A percentile compares a stretch with the other conserved stretches of the same genome.
These are phyloP conservation scores for Euwallacea similis DNA, from an alignment of 1,140 invertebrate genomes.

Conservation along the genomic window DNA sequence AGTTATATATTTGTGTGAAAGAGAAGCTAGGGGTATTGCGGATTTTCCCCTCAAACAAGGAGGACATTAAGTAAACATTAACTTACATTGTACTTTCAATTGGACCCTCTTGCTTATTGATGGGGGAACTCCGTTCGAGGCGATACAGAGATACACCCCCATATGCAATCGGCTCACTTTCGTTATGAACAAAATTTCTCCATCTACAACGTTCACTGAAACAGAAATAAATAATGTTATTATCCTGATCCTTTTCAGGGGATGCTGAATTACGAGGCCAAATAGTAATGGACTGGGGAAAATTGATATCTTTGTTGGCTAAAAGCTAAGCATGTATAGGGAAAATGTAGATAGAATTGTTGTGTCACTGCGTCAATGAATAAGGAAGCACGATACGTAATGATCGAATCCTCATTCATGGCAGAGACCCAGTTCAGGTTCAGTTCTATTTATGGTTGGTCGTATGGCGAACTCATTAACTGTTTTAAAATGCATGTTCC, in stretches of 20 bases:
- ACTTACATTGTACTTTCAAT: conserved; percentile 88
- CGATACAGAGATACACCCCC: conserved; percentile 87
- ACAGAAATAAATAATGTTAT: conserved; percentile 46
- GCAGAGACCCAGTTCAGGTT: too few species aligned
- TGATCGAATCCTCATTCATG: too few species aligned
- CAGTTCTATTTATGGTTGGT: too few species aligned
- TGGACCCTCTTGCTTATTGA: conserved; percentile 81
- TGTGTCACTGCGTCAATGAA: too few species aligned
- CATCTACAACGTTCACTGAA: conserved; percentile 82
- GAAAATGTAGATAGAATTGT: too few species aligned
- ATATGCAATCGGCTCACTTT: conserved; percentile 90
- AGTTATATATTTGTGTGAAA: too few species aligned
- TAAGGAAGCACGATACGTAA: too few species aligned
- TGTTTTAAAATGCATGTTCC: too few species aligned
- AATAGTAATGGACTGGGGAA: conserved; percentile 12
- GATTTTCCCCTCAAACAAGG: not conserved
- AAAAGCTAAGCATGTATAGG: not conserved
- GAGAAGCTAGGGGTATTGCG: too few species aligned
- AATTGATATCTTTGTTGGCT: conserved; percentile 11
- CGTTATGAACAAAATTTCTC: conserved; percentile 79
- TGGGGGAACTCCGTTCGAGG: conserved; percentile 84
- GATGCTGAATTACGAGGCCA: conserved; percentile 17
- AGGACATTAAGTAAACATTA: conserved; percentile 20
- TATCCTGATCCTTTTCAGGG: conserved; percentile 23
- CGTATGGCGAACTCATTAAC: too few species aligned